Conservation (phyloP, 1,140 invertebrate genomes). For the Brachionus paranguensis region DNA sequence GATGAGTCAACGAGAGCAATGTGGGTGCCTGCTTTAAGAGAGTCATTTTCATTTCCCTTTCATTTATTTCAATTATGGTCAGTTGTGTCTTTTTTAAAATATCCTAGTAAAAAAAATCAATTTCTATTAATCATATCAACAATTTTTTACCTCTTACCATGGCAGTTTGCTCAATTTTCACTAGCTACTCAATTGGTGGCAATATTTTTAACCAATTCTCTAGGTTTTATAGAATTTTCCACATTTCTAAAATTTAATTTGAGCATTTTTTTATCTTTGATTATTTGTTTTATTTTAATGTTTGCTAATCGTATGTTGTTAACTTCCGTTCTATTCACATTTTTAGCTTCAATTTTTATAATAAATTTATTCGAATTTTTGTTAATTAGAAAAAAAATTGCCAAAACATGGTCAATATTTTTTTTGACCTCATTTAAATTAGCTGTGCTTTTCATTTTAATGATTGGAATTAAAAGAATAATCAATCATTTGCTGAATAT, state of each 20-base stretch:
- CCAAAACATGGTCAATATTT: background rate
- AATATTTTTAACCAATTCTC: slow-evolving; percentile 61
- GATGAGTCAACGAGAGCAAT: slow-evolving; percentile 69
- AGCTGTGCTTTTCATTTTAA: slow-evolving; percentile 6
- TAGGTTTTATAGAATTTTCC: slow-evolving; percentile 59
- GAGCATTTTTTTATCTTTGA: slow-evolving; percentile 41
- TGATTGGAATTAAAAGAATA: slow-evolving; percentile 10
- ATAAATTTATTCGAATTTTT: slow-evolving; percentile 41
- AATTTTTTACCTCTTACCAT: slow-evolving; percentile 51
- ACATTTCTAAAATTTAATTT: slow-evolving; percentile 52
- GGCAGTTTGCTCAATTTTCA: slow-evolving; percentile 68
- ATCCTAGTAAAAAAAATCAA: slow-evolving; percentile 31
- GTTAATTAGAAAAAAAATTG: background rate
- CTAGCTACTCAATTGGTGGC: slow-evolving; percentile 63
- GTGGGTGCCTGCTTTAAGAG: slow-evolving; percentile 75
- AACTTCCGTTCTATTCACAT: slow-evolving; percentile 62
- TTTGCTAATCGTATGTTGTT: slow-evolving; percentile 66
- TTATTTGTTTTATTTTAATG: slow-evolving; percentile 57
- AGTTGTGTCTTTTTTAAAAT: slow-evolving; percentile 55
- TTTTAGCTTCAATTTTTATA: slow-evolving; percentile 54
- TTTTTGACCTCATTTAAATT: background rate
- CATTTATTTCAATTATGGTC: slow-evolving; percentile 58
- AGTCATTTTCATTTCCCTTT: slow-evolving; percentile 72
- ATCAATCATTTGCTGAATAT: slow-evolving; percentile 41
- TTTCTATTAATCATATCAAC: slow-evolving; percentile 40